Evolutionary conservation across 2,888 invertebrate species (phyloP), one percentile per base, ranked within the genome.

Genomic region (Cryptosula pallasiana): DNA sequence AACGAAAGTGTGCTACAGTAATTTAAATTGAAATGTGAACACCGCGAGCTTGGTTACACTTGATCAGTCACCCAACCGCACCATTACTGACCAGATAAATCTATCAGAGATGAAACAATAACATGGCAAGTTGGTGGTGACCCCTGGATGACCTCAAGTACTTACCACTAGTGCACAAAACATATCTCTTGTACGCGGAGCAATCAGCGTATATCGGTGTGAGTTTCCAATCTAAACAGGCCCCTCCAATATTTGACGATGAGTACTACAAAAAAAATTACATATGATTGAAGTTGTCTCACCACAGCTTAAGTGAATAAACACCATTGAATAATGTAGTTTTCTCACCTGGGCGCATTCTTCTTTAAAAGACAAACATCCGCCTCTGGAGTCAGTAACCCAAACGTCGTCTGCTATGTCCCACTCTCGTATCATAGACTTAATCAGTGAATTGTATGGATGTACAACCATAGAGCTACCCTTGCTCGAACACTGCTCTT

Each of bases 271-370:
- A 25, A 57, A 45, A 45, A 20, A 13, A 45, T 20, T 13, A 20
- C 45, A 45, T 20, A 9, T 13, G 9, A 20, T 45, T 45, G 20
- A 9, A 45, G 45, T 20, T 45, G 9, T n/a, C n/a, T n/a, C n/a
- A n/a, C n/a, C n/a, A n/a, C n/a, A n/a, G n/a, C n/a, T n/a, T n/a
- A n/a, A n/a, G n/a, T n/a, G n/a, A n/a, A n/a, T n/a, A n/a, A n/a
- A n/a, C n/a, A n/a, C n/a, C n/a, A n/a, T n/a, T n/a, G n/a, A n/a
- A n/a, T n/a, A n/a, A n/a, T n/a, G n/a, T n/a, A n/a, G n/a, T n/a
- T n/a, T n/a, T n/a, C n/a, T n/a, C n/a, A 63, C 63, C 63, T 63
- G 2, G 2, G 34, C 16, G 27, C 63, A 63, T n/a, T 63, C 63
- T 34, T 13, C 5, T 32, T 63, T 63, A 9, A 63, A n/a, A 9